These are phyloP conservation scores for Sarcophaga rosellei DNA, from an alignment of 2,888 invertebrate genomes.

Conservation along the genomic window DNA sequence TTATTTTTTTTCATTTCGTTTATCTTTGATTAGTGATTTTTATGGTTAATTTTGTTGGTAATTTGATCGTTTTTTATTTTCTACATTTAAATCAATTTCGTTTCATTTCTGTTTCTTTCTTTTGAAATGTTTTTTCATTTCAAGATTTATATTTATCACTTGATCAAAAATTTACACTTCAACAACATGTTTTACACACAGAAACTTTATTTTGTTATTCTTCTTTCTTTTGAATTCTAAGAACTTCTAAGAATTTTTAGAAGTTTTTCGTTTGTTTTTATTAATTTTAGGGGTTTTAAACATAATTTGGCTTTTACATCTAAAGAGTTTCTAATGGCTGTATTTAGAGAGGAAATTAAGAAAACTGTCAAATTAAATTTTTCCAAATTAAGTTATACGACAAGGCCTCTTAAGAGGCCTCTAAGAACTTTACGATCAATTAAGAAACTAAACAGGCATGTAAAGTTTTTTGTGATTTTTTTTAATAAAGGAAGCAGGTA, in stretches of 20 bases:
- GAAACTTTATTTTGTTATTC: not conserved
- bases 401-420: not conserved
- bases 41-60: slow-evolving; percentile 50
- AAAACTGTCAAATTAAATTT: not conserved
- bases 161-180: not conserved
- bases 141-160: not conserved
- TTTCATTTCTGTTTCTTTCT: not conserved
- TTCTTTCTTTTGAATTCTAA: not conserved
- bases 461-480: not conserved
- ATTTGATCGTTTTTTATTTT: slow-evolving; percentile 50
- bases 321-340: not conserved
- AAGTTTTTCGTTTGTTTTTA: no score
- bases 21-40: slow-evolving; percentile 55
- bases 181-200: not conserved
- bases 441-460: not conserved
- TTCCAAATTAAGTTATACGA: not conserved
- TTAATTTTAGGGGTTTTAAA: not conserved
- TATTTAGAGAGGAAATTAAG: not conserved
- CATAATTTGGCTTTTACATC: not conserved
- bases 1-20: slow-evolving; percentile 10
- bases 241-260: not conserved
- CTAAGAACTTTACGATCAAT: not conserved
- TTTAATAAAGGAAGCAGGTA: not conserved
- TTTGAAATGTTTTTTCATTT: not conserved
- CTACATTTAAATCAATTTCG: slow-evolving; percentile 8